Evolutionary conservation across 2,797 vertebrate species (phyloP).

Genomic region (Accipiter badius): DNA sequence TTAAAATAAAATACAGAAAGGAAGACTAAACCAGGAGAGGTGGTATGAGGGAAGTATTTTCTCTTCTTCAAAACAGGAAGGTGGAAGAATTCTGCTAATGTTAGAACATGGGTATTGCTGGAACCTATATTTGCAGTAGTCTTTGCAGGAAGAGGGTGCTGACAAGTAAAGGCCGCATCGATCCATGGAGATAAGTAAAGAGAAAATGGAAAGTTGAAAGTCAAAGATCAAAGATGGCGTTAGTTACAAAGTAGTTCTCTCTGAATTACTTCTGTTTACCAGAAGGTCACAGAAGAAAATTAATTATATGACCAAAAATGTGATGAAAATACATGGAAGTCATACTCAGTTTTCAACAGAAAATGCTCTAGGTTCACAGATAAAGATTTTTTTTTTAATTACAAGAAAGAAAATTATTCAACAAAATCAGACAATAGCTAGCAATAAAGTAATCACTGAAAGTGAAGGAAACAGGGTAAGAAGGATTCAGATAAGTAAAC

Average conservation of each 20-base stretch:
- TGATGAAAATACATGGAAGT: not conserved
- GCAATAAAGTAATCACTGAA: not conserved
- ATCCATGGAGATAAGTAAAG: not conserved
- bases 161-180: not conserved
- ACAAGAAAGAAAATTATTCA: not conserved
- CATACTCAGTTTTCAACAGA: not conserved
- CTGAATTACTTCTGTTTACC: not conserved
- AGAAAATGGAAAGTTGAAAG: not conserved
- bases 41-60: not conserved
- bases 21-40: not conserved
- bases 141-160: not conserved
- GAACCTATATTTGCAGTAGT: not conserved
- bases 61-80: not conserved
- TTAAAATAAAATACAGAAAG: not conserved
- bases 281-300: not conserved
- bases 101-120: not conserved
- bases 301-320: not conserved
- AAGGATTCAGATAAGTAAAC: not conserved
- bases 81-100: not conserved
- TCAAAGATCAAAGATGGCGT: not conserved
- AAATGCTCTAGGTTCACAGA: not conserved
- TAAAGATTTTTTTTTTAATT: not conserved
- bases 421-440: not conserved
- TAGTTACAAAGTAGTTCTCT: not conserved
- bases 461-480: not conserved